These are phyloP conservation scores for Telmatherina bonti DNA, from an alignment of 2,797 vertebrate genomes.

Conservation along the genomic window DNA sequence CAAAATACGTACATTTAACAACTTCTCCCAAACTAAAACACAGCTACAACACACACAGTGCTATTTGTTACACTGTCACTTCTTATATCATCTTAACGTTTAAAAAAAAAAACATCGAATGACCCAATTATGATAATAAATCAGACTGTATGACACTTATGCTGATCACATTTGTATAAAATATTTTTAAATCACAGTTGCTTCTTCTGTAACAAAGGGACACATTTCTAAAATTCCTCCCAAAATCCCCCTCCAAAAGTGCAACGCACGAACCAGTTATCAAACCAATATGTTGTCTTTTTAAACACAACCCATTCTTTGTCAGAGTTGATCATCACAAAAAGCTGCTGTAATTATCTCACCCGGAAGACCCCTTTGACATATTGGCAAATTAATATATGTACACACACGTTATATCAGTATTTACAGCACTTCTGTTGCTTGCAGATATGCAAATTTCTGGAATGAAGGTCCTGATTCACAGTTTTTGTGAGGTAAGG, in stretches of 20 bases:
- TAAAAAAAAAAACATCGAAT: conserved; percentile 4
- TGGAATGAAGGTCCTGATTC: conserved; percentile 36
- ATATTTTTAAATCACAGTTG: conserved; percentile 8
- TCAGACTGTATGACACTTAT: neutral
- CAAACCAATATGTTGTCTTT: conserved; percentile 1
- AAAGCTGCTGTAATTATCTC: conserved; percentile 8
- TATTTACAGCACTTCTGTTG: conserved; percentile 36
- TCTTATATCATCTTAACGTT: conserved; percentile 1
- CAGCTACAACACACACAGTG: conserved; percentile 8
- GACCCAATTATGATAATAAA: conserved; percentile 6
- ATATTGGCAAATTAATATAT: conserved; percentile 3
- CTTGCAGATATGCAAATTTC: conserved; percentile 22
- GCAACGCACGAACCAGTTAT: conserved; percentile 32
- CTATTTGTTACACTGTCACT: conserved; percentile 32
- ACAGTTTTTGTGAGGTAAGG: conserved; percentile 54
- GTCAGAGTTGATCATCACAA: conserved; percentile 8
- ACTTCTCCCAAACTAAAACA: conserved; percentile 1
- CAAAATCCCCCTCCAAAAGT: conserved; percentile 16
- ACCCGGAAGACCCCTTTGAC: neutral
- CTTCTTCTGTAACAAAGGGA: neutral
- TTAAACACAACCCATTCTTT: conserved; percentile 7
- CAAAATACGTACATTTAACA: conserved; percentile 19
- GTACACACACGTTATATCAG: conserved; percentile 9
- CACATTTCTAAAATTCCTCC: neutral
- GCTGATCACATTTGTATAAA: conserved; percentile 1